A percentile compares a stretch with the other conserved stretches of the same genome.
Evolutionary conservation across 2,888 invertebrate species (phyloP).

Genomic region (Steinernema carpocapsae): DNA sequence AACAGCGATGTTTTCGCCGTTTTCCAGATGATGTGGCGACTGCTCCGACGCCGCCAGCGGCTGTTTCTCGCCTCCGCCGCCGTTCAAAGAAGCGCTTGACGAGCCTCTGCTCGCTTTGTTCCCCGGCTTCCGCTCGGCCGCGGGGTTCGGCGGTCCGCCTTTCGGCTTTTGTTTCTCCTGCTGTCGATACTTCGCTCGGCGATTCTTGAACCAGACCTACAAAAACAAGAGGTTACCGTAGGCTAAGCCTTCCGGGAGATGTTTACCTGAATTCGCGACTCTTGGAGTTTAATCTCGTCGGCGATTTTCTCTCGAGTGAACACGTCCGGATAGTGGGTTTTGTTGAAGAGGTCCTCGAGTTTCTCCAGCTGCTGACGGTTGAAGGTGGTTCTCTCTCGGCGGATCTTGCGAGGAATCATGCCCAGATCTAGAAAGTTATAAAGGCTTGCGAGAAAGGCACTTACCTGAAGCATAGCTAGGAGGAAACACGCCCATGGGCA

Average conservation of each 20-base stretch:
- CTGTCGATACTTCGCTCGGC: constrained; percentile 64
- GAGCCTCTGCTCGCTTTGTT: background rate
- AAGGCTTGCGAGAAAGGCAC: background rate
- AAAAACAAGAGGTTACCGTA: constrained; percentile 34
- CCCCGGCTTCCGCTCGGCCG: constrained; percentile 22
- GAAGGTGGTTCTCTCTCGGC: constrained; percentile 64
- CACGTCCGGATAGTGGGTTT: constrained; percentile 56
- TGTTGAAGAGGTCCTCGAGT: constrained; percentile 45
- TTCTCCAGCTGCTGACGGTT: constrained; percentile 63
- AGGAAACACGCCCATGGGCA: constrained; percentile 26
- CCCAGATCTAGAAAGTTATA: constrained; percentile 35
- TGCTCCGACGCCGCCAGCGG: background rate
- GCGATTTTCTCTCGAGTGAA: constrained; percentile 61
- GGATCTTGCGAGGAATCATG: constrained; percentile 52
- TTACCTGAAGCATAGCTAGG: constrained; percentile 16
- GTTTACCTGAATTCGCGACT: constrained; percentile 62
- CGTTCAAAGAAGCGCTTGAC: background rate
- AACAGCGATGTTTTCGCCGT: constrained; percentile 14
- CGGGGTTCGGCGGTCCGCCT: constrained; percentile 19
- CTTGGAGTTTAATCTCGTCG: constrained; percentile 62
- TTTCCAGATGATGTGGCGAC: background rate
- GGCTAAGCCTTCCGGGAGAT: background rate
- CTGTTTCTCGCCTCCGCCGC: constrained; percentile 14
- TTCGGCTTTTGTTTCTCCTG: constrained; percentile 64
- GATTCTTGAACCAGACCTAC: constrained; percentile 68